Evolutionary conservation across 35 echinoderm and acorn worm genomes (phyloP), one percentile per base, ranked within the genome.

Genomic region (Amphiura filiformis): DNA sequence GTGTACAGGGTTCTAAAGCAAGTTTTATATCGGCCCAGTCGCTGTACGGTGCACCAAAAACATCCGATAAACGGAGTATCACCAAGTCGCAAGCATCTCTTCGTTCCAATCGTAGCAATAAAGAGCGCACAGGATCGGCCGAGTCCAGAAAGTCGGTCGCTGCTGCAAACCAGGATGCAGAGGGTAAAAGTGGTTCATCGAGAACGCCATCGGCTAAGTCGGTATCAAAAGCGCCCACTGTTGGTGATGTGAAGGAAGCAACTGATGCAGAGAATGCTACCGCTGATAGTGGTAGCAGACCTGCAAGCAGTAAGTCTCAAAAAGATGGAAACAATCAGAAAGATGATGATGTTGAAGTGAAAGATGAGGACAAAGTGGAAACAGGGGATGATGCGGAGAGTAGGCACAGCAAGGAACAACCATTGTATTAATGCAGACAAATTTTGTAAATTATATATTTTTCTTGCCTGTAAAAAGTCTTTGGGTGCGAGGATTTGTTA

Each of bases 11-110:
- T 23, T 65, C 83, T 34, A 56, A 85, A 17, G 44, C 35, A 35
- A 85, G 83, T 32, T 64, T 85, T 23, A 85, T 65, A 85, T 85
- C 83, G 34, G 83, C 81, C 0, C 81, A 84, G 28, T 84, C 81
- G 11, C 32, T 85, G 17, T 85, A 85, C 34, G 64, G 83, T 31
- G 44, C 32, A 13, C 56, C 12, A 17, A 85, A 65, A 28, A 14
- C 83, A 70, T 14, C 47, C 35, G 83, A 85, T 85, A 32, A 37
- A 13, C 44, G 49, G n/a, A n/a, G n/a, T 36, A 13, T 61, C 23
- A 85, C 64, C 56, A 61, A 28, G 37, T 88, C 86, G 13, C 42
- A 80, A 56, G 35, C n/a, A 42, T 88, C 86, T 31, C 40, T 81
- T 14, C 42, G 56, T 14, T 81, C 87, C n/a, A 78, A 39, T 9